phyloP scores from a whole-genome alignment of 2,888 invertebrate species.

The Tricholauxania praeusta region DNA sequence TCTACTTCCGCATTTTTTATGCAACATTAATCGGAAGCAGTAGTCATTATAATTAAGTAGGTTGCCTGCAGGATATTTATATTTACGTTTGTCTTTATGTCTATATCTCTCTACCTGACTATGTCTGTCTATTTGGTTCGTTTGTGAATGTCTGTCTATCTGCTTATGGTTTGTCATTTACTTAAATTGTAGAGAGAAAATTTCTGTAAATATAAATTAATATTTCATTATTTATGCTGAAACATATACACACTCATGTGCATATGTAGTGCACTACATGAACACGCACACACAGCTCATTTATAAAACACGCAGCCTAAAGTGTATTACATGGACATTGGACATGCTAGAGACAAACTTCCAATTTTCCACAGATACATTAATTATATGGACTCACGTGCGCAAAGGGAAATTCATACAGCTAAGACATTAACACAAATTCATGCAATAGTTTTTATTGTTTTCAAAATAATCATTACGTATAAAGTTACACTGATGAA shows the following conservation, averaged over 20 bases:
- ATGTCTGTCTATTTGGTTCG: background rate
- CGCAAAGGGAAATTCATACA: too few species aligned
- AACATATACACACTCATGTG: background rate
- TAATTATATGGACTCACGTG: conserved; percentile 7
- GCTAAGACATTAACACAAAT: background rate
- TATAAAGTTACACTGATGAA: background rate
- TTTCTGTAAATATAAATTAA: conserved; percentile 21
- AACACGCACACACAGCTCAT: background rate
- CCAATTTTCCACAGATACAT: conserved; percentile 5
- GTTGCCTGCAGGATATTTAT: too few species aligned
- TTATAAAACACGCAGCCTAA: background rate
- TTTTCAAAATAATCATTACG: background rate
- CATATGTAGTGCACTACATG: background rate
- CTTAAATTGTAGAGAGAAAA: background rate
- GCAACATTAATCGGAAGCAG: conserved; percentile 5
- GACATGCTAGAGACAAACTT: too few species aligned
- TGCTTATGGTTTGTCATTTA: background rate
- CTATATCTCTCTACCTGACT: too few species aligned
- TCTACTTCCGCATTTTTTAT: background rate
- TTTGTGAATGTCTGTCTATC: background rate
- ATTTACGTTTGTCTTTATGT: too few species aligned
- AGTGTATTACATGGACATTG: too few species aligned
- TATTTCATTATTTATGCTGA: conserved; percentile 17
- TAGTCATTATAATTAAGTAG: background rate
- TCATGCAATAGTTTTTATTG: conserved; percentile 8